Conservation (phyloP, 2,797 vertebrate species). For the Tiaroga cobitis region DNA sequence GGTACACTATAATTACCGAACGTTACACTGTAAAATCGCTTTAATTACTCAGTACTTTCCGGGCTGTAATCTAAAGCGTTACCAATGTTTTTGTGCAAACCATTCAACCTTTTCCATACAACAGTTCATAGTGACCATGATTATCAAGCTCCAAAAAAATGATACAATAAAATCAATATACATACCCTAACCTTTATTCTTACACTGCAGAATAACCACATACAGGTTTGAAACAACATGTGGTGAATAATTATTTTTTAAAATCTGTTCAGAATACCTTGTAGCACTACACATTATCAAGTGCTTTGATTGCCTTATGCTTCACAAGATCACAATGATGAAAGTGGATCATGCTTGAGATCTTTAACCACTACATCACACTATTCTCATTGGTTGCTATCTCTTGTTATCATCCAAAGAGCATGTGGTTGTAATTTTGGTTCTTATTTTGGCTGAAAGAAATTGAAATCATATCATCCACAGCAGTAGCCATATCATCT, state of each 20-base stretch:
- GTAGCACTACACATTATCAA: not conserved
- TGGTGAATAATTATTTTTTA: no score
- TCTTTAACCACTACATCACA: not conserved
- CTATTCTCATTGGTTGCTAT: not conserved
- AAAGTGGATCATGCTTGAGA: not conserved
- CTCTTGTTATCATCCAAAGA: not conserved
- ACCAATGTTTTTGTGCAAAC: not conserved
- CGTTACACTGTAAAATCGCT: no score
- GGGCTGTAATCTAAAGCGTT: no score
- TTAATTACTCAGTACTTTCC: no score
- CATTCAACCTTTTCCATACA: not conserved
- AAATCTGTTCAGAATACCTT: no score
- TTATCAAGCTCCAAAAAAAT: not conserved
- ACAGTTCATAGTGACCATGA: not conserved
- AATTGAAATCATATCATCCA: slow-evolving; percentile 26
- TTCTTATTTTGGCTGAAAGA: slow-evolving; percentile 36
- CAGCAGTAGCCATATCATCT: slow-evolving; percentile 37
- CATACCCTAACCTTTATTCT: no score
- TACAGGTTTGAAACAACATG: no score
- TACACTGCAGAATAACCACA: no score
- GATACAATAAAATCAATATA: not conserved
- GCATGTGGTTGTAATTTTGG: not conserved
- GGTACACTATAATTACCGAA: no score
- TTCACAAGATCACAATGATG: not conserved
- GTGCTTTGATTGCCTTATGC: not conserved